Conservation (phyloP, 2,113 vertebrate genomes). For the Pseudonaja textilis region DNA sequence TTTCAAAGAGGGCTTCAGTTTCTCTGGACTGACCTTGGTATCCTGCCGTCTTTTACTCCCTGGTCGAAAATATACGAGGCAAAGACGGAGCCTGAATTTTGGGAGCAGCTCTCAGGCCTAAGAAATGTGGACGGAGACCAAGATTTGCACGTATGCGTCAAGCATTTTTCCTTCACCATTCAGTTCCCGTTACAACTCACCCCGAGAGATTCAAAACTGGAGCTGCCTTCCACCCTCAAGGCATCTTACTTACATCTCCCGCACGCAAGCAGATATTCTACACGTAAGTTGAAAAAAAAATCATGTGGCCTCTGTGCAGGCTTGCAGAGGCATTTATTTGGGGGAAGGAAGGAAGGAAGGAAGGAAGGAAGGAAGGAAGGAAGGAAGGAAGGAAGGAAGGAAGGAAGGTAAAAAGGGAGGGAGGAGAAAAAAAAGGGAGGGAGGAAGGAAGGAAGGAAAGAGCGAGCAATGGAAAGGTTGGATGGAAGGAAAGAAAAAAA, state of each 20-base stretch:
- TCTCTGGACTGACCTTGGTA: background rate
- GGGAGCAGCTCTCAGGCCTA: background rate
- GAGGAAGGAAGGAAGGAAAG: too few relatives aligned
- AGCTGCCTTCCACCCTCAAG: background rate
- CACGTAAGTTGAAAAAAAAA: background rate
- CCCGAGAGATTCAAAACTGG: too few relatives aligned
- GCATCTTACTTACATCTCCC: background rate
- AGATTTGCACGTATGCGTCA: background rate
- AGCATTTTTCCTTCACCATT: background rate
- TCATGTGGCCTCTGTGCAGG: background rate
- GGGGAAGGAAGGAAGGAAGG: too few relatives aligned
- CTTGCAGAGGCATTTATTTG: too few relatives aligned
- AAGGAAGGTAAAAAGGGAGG: too few relatives aligned
- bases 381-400: too few relatives aligned
- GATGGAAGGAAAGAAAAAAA: too few relatives aligned
- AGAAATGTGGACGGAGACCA: background rate
- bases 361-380: too few relatives aligned
- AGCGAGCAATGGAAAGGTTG: too few relatives aligned
- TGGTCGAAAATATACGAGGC: background rate
- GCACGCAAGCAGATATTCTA: background rate
- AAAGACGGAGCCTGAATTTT: too few relatives aligned
- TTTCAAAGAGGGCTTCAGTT: background rate
- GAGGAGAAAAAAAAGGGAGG: too few relatives aligned
- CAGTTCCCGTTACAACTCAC: background rate
- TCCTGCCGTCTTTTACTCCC: background rate